Percentiles rank a stretch among this genome's conserved stretches.
Evolutionary conservation across 2,113 vertebrate species (phyloP).

Genomic region (Elachura formosa): DNA sequence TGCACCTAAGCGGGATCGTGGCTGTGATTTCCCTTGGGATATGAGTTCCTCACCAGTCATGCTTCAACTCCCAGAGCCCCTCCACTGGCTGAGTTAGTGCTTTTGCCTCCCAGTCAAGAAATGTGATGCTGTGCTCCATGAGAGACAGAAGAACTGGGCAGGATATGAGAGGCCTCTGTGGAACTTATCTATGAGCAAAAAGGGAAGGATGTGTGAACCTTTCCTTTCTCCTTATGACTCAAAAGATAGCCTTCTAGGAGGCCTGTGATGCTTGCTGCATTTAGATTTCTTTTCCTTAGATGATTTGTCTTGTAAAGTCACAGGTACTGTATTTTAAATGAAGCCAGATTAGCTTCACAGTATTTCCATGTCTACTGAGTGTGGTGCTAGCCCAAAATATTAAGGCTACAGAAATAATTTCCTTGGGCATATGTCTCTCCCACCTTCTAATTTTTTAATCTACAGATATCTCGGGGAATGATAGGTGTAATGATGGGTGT

Average conservation of each 20-base stretch:
- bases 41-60: not conserved
- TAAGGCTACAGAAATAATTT: not conserved
- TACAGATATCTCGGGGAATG: not conserved
- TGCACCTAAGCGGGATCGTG: rapidly evolving
- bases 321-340: not conserved
- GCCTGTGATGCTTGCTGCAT: not conserved
- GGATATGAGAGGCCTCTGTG: not conserved
- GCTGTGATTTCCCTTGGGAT: not conserved
- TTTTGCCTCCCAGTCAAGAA: not conserved
- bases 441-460: not conserved
- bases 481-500: rapidly evolving
- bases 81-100: not conserved
- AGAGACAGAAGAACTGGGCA: not conserved
- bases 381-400: not conserved
- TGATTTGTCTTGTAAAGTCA: not conserved
- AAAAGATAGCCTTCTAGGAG: not conserved
- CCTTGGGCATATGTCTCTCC: not conserved
- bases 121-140: not conserved
- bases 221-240: constrained; percentile 30
- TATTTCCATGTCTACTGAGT: not conserved
- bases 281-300: not conserved
- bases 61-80: not conserved
- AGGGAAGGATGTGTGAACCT: not conserved
- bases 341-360: not conserved
- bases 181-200: not conserved